Evolutionary conservation across 2,797 vertebrate species (phyloP), one percentile per base, ranked within the genome.

Genomic region (Eulemur albifrons): DNA sequence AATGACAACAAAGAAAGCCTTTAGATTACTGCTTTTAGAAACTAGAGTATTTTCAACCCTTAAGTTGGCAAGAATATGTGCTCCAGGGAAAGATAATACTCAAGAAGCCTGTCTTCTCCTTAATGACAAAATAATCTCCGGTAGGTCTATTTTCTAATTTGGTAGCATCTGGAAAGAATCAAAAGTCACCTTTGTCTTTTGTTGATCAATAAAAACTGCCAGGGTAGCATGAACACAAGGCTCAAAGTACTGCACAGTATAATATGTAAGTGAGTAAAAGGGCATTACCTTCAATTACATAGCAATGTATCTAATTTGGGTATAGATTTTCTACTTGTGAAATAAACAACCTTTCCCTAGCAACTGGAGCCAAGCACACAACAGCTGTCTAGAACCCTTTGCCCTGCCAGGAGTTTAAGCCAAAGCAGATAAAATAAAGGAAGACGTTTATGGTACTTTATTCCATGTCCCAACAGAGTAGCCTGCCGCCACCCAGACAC

Each of bases 391-490:
- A 95, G 82, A 94, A 83, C 92, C 91, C 91, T 69, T 59, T 50
- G 35, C 81, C 75, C 82, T 97, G 95, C 93, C 90, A 95, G 87
- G 86, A 96, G 88, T 69, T 35, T n/a, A 65, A 97, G 95, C 96
- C 96, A 97, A 95, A 94, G 76, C 82, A 65, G 72, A 96, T 73
- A 63, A 95, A 96, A 95, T 82, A 95, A 84, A 97, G 96, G 97
- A 97, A 97, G 95, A 95, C 38, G 0, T 97, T 97, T 94, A 97
- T n/a, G 88, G 94, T 88, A 59, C 86, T 95, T 95, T 50, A 77
- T 88, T 69, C 89, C 63, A 17, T 0, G 54, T 95, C 94, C 70
- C 96, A 52, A n/a, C 43, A 73, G 82, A 94, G 88, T 88, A 75
- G 93, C 88, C 95, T 89, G 94, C 94, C 86, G 95, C 96, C 90